A percentile compares a stretch with the other conserved stretches of the same genome.
Conservation (phyloP, 2,113 vertebrate species). For the Spea bombifrons region DNA sequence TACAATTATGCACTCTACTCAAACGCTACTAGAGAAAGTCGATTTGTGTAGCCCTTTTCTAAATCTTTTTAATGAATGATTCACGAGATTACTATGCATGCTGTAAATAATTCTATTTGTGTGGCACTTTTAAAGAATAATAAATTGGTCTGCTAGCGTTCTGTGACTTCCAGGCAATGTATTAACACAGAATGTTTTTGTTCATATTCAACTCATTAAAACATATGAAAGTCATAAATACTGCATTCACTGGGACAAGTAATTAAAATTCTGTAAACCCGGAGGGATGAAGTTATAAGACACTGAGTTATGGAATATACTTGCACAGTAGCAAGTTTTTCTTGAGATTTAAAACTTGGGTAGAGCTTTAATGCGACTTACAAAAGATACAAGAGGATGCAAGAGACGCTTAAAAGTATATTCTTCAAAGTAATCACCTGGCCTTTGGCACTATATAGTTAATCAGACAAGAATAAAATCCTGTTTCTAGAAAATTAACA, state of each 20-base stretch:
- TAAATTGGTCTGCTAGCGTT: constrained; percentile 15
- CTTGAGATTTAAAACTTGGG: too few species aligned
- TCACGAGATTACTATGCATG: constrained; percentile 16
- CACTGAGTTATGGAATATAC: too few species aligned
- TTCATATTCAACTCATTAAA: background rate
- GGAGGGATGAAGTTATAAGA: background rate
- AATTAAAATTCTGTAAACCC: background rate
- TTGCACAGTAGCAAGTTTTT: too few species aligned
- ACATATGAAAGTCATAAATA: background rate
- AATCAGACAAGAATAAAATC: too few species aligned
- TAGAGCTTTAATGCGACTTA: too few species aligned
- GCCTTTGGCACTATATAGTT: too few species aligned
- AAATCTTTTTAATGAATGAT: constrained; percentile 15
- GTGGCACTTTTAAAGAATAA: constrained; percentile 16
- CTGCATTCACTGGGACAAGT: background rate
- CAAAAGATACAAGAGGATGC: too few species aligned
- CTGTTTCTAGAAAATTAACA: too few species aligned
- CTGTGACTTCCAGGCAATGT: background rate
- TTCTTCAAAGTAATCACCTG: too few species aligned
- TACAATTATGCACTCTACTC: background rate
- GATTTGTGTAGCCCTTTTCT: constrained; percentile 5
- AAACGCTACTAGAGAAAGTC: background rate
- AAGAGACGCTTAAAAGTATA: too few species aligned
- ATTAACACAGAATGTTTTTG: background rate
- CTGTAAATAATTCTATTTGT: constrained; percentile 25